phyloP scores from a whole-genome alignment of 2,888 invertebrate genomes.

The Ditylenchus weischeri region DNA sequence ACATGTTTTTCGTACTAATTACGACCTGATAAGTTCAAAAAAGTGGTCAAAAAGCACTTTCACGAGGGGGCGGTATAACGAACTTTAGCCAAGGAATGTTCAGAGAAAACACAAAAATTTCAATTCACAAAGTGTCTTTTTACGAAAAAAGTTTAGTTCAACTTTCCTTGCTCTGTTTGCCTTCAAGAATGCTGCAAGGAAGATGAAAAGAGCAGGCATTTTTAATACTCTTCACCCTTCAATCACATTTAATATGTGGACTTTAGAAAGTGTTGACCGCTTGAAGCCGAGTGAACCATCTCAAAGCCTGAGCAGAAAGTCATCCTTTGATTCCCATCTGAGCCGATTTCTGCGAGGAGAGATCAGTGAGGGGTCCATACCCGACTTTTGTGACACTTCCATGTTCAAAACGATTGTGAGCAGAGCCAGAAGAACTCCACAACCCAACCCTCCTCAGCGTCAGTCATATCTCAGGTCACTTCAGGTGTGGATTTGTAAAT shows the following conservation, averaged over 20 bases:
- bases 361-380: conserved; percentile 41
- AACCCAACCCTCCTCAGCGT: conserved; percentile 42
- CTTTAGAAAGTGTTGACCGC: conserved; percentile 48
- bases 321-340: conserved; percentile 52
- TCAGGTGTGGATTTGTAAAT: conserved; percentile 28
- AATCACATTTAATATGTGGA: too few species aligned
- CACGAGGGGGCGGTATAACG: too few species aligned
- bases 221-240: too few species aligned
- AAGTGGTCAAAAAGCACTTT: too few species aligned
- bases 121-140: not conserved
- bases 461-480: conserved; percentile 44
- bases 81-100: too few species aligned
- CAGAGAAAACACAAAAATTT: too few species aligned
- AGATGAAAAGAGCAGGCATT: conserved; percentile 40
- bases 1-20: too few species aligned
- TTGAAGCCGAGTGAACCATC: conserved; percentile 33
- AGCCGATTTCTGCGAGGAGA: conserved; percentile 57
- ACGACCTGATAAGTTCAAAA: too few species aligned
- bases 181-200: conserved; percentile 57
- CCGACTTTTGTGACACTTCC: conserved; percentile 57
- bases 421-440: conserved; percentile 44
- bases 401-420: conserved; percentile 56
- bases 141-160: conserved; percentile 4
- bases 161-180: conserved; percentile 50
- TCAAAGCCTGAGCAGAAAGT: conserved; percentile 25